Evolutionary conservation across 2,113 vertebrate species (phyloP).

Genomic region (Marcusenius ussheri): DNA sequence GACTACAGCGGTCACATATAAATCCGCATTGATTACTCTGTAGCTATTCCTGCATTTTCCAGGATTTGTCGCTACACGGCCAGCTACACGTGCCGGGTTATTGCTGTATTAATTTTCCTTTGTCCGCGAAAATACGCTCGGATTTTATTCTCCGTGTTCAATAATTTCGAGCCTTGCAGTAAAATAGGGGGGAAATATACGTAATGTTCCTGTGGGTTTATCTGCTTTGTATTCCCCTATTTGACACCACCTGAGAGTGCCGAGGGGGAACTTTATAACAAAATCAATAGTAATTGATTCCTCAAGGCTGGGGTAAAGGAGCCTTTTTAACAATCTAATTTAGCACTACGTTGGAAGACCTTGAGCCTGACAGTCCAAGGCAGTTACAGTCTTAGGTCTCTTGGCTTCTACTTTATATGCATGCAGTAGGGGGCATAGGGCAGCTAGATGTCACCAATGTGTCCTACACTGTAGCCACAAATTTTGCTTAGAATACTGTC

Average conservation of each 20-base stretch:
- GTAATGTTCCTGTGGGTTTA: slow-evolving; percentile 57
- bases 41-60: background rate
- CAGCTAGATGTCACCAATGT: slow-evolving; percentile 55
- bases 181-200: slow-evolving; percentile 45
- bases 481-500: slow-evolving; percentile 32
- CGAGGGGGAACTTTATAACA: slow-evolving; percentile 45
- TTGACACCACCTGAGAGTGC: slow-evolving; percentile 54
- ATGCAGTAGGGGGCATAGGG: slow-evolving; percentile 40
- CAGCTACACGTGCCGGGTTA: background rate
- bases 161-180: slow-evolving; percentile 40
- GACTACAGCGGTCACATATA: background rate
- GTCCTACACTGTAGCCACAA: slow-evolving; percentile 43
- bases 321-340: slow-evolving; percentile 39
- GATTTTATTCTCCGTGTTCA: slow-evolving; percentile 30
- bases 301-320: slow-evolving; percentile 48
- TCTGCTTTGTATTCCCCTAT: slow-evolving; percentile 57
- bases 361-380: slow-evolving; percentile 46
- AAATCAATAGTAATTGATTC: slow-evolving; percentile 69
- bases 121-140: background rate
- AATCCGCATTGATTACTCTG: background rate
- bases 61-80: background rate
- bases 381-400: slow-evolving; percentile 34
- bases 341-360: slow-evolving; percentile 53
- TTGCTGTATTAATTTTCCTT: slow-evolving; percentile 5
- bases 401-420: slow-evolving; percentile 41